Evolutionary conservation across 2,797 vertebrate genomes (phyloP).

Genomic region (Betta splendens): DNA sequence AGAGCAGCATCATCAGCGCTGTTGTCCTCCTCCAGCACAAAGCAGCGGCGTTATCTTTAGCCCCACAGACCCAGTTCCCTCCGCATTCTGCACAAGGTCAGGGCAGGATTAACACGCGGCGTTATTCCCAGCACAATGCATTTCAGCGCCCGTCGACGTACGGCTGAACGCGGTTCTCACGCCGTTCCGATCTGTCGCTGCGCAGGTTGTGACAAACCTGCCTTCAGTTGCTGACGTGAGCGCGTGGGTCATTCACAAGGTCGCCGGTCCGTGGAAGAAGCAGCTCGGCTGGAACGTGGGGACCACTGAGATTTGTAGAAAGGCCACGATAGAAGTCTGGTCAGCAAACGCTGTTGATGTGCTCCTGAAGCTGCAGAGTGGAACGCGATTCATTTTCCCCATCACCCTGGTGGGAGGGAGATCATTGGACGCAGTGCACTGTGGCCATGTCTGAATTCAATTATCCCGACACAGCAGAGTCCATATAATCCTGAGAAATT

Average conservation of each 20-base stretch:
- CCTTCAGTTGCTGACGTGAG: conserved; percentile 3
- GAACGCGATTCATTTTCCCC: conserved; percentile 56
- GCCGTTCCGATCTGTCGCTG: background rate
- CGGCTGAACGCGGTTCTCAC: no score
- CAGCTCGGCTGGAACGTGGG: conserved; percentile 28
- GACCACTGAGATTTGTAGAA: conserved; percentile 47
- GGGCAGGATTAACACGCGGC: conserved; percentile 71
- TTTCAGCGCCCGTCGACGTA: conserved; percentile 56
- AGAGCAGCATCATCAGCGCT: conserved; percentile 76
- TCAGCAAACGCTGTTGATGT: conserved; percentile 56
- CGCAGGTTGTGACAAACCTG: background rate
- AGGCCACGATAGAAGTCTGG: conserved; percentile 43
- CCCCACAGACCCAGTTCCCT: conserved; percentile 64
- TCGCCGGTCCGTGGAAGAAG: conserved; percentile 15
- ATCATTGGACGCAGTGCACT: conserved; percentile 72
- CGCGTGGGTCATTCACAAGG: conserved; percentile 32
- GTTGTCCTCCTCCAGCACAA: conserved; percentile 73
- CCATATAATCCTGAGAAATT: conserved; percentile 75
- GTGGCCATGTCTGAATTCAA: conserved; percentile 75
- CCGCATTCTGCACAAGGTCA: conserved; percentile 74
- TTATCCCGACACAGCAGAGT: conserved; percentile 74
- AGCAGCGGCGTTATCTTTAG: conserved; percentile 73
- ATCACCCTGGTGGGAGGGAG: conserved; percentile 65
- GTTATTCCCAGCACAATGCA: conserved; percentile 69
- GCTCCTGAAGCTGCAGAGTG: conserved; percentile 51